Conservation (phyloP, 1,140 invertebrate genomes). For the Pararge aegeria region DNA sequence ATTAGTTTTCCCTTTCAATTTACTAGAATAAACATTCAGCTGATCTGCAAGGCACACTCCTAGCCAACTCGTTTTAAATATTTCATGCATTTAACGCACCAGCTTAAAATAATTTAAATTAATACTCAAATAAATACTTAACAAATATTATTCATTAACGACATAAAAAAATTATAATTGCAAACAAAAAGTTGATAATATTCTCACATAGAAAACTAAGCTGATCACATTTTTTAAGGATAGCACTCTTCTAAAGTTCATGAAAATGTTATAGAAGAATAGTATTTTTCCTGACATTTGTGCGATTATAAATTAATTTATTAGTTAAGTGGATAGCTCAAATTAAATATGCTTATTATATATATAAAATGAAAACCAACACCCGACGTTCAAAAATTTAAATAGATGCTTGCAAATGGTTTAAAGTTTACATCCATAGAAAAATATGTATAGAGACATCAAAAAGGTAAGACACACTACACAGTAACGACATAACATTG, state of each 20-base stretch:
- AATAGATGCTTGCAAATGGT: conserved; percentile 6
- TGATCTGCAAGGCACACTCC: conserved; percentile 57
- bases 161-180: neutral
- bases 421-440: conserved; percentile 51
- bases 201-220: neutral
- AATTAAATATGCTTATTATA: neutral
- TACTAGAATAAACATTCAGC: conserved; percentile 22
- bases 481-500: conserved; percentile 29
- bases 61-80: conserved; percentile 40
- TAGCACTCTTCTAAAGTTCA: neutral
- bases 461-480: conserved; percentile 57
- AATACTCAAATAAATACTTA: neutral
- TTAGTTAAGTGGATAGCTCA: neutral
- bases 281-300: conserved; percentile 3
- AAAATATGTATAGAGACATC: conserved; percentile 70
- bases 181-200: neutral
- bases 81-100: conserved; percentile 7
- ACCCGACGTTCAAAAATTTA: neutral
- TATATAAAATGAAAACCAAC: neutral
- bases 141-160: neutral
- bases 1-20: conserved; percentile 32
- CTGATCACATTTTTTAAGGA: neutral
- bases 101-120: conserved; percentile 1
- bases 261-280: conserved; percentile 2
- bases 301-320: conserved; percentile 9